Base-by-base conservation (phyloP, 2,797 vertebrate genomes). In the Cephalopachus bancanus region DNA sequence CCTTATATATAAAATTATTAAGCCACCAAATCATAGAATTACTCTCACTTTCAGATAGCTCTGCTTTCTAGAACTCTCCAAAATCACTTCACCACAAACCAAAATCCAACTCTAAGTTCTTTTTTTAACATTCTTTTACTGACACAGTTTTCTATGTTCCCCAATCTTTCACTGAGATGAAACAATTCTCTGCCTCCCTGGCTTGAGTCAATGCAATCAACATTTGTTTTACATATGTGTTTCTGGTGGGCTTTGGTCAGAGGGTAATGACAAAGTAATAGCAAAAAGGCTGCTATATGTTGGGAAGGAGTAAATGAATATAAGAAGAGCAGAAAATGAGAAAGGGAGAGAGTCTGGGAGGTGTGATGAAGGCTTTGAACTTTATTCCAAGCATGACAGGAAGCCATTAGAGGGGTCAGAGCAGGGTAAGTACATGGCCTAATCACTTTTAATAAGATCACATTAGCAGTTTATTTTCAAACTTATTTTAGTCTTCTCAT, bases 1-100 rank as follows among this genome's bases (percentile, higher is more conserved):
- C 49, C 59, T 78, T 67, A 53, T 51, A 81, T 49, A 85, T 28
- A 93, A 89, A 81, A 76, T 44, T 64, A 79, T 44, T 85, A 92
- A 57, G 72, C 60, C 60, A 49, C 12, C 20, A 71, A 87, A 87
- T 86, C 10, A 76, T 3, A 80, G 62, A 88, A 64, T 64, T 86
- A 92, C 65, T 65, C 33, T 83, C 26, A 62, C 30, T 89, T 83
- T 51, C 33, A 62, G 22, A 62, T 3, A 51, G 62, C 8, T 33
- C 12, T 89, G 51, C 30, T 91, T 79, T 22, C 76, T 33, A 91
- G 76, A 96, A 67, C 14, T 57, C 75, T 83, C n/a, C 28, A 8
- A 91, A 94, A 95, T 24, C 24, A 62, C 20, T 53, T 49, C 44
- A 89, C 37, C 20, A 55, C 49, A 72, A 93, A 60, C 10, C 93